A percentile compares a stretch with the other conserved stretches of the same genome.
These are phyloP conservation scores for Emydura subglobosa DNA, from an alignment of 2,113 vertebrate species.

Conservation along the genomic window DNA sequence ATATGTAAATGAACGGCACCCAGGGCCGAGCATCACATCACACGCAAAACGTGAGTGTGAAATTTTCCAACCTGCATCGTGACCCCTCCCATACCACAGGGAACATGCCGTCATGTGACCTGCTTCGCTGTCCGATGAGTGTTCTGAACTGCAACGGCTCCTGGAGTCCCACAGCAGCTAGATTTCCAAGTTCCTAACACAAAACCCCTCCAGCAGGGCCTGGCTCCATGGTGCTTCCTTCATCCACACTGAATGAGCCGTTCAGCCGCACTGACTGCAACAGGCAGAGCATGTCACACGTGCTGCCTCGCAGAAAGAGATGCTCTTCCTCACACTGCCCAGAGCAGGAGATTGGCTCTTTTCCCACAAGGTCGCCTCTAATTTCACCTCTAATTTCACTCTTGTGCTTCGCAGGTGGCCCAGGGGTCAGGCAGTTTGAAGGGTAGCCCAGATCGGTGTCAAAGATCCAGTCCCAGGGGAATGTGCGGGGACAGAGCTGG, in stretches of 20 bases:
- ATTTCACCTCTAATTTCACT: background rate
- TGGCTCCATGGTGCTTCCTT: background rate
- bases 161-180: rapidly evolving
- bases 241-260: background rate
- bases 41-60: background rate
- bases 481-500: background rate
- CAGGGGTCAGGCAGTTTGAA: background rate
- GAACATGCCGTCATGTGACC: slow-evolving; percentile 48
- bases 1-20: background rate
- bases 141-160: slow-evolving; percentile 14
- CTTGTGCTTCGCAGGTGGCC: background rate
- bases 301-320: background rate
- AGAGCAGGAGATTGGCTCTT: background rate
- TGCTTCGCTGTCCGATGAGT: background rate
- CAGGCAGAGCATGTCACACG: background rate
- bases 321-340: background rate
- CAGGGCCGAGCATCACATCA: rapidly evolving
- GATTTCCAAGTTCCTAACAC: slow-evolving; percentile 44
- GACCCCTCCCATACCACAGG: background rate
- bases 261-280: background rate
- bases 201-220: slow-evolving; percentile 36
- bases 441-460: background rate
- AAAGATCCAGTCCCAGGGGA: background rate
- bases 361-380: too few relatives aligned
- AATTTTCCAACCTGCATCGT: background rate